Evolutionary conservation across 2,113 vertebrate species (phyloP).

Genomic region (Oceanodroma tethys): DNA sequence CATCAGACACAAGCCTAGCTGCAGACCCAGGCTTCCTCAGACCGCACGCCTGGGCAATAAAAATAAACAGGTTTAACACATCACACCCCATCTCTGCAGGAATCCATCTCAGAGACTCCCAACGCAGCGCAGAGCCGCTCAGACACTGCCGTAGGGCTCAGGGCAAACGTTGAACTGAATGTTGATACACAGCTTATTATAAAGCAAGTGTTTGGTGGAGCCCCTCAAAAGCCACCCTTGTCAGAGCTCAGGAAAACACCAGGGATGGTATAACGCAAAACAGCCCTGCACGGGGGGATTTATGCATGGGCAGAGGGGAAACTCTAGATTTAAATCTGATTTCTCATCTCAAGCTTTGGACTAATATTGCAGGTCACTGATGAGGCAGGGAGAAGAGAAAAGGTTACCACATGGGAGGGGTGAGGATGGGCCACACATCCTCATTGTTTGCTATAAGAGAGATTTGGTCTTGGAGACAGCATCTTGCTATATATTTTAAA

Average conservation of each 20-base stretch:
- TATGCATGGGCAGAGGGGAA: neutral
- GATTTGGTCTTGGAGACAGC: neutral
- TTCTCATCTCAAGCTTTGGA: neutral
- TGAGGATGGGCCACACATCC: neutral
- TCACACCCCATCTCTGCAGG: neutral
- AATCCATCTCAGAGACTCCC: neutral
- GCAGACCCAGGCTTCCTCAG: neutral
- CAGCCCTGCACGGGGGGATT: neutral
- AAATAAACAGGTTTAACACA: neutral
- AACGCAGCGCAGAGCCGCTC: neutral
- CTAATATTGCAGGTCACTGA: neutral
- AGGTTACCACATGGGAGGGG: neutral
- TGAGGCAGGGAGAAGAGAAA: neutral
- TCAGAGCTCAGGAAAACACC: neutral
- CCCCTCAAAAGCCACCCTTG: neutral
- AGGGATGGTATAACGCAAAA: neutral
- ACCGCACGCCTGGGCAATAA: neutral
- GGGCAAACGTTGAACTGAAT: neutral
- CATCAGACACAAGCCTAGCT: neutral
- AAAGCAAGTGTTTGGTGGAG: neutral
- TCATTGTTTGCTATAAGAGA: neutral
- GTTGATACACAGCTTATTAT: too few species aligned
- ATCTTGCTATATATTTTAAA: neutral
- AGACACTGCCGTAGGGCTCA: neutral
- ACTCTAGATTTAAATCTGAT: neutral